These are phyloP conservation scores for Plusia festucae DNA, from an alignment of 2,888 invertebrate species.

Conservation along the genomic window DNA sequence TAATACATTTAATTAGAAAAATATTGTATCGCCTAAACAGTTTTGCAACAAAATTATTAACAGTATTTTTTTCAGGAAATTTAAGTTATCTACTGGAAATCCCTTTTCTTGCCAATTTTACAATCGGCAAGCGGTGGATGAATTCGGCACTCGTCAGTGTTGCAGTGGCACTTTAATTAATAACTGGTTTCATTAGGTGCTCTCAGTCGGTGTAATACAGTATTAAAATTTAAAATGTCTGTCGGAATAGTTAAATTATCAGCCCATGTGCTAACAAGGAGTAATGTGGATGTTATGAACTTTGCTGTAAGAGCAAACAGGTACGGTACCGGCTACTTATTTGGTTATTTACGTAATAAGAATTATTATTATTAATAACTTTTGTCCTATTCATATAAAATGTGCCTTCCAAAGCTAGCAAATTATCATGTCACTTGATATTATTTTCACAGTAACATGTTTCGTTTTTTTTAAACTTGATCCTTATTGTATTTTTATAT, in stretches of 20 bases:
- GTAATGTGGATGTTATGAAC: slow-evolving; percentile 72
- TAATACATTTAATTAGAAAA: neutral
- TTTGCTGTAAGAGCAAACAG: slow-evolving; percentile 74
- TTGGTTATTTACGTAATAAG: slow-evolving; percentile 76
- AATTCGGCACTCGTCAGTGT: neutral
- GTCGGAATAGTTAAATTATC: slow-evolving; percentile 76
- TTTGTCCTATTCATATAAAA: neutral
- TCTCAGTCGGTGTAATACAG: slow-evolving; percentile 51
- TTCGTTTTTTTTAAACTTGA: too few species aligned
- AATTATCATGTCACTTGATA: too few species aligned
- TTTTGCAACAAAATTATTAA: neutral
- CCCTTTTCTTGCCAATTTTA: slow-evolving; percentile 8
- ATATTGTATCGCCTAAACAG: neutral
- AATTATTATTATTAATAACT: neutral
- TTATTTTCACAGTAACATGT: too few species aligned
- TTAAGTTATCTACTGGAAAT: slow-evolving; percentile 1
- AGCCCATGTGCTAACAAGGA: slow-evolving; percentile 75
- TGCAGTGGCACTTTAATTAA: slow-evolving; percentile 18
- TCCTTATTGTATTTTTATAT: too few species aligned
- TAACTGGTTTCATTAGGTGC: slow-evolving; percentile 13
- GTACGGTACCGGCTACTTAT: slow-evolving; percentile 72
- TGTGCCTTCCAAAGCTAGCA: too few species aligned
- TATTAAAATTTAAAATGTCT: slow-evolving; percentile 71
- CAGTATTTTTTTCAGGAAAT: slow-evolving; percentile 6
- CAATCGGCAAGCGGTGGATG: slow-evolving; percentile 6